Evolutionary conservation across 92 coral and sea anemone genomes (phyloP), one percentile per base, ranked within the genome.

Genomic region (Palythoa caribaeorum): DNA sequence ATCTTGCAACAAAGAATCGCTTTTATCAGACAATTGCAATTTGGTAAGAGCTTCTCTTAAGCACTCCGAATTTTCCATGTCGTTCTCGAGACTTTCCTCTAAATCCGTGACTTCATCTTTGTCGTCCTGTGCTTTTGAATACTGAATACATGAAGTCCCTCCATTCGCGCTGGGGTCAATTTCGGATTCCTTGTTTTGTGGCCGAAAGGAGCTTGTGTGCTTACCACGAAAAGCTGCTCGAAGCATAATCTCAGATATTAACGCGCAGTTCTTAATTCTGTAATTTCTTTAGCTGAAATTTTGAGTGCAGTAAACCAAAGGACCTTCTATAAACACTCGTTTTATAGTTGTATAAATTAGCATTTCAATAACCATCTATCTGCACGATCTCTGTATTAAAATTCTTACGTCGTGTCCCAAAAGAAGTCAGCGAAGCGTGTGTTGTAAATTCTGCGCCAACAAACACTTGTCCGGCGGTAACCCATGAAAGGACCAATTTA

Each of bases 171-270:
- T 81, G 44, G 63, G 47, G 86, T 81, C 86, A 81, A 66, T 1
- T 68, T 50, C 83, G 5, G 14, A 38, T 8, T 84, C 91, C 17
- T 87, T 83, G 20, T 73, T 83, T 35, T 69, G 73, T 13, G 69
- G 76, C 35, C 40, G 79, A 5, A 89, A 21, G 54, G 86, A 86
- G 9, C 59, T 72, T 12, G 91, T 5, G 35, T 88, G 92, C 88
- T 79, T 93, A 52, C 89, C 89, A 39, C 95, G 95, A 73, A 93
- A 93, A 36, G 93, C 91, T 13, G 95, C 86, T 5, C 95, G 88
- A 36, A 93, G 91, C 95, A 93, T 93, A 2, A n/a, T 63, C 70
- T 44, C 5, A 4, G 7, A 44, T 4, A 3, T 44, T 44, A 44
- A 5, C n/a, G n/a, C 28, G 28, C 28, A 3, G 9, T 35, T 21